Evolutionary conservation across 2,113 vertebrate species (phyloP), one percentile per base, ranked within the genome.

Genomic region (Zeus faber): DNA sequence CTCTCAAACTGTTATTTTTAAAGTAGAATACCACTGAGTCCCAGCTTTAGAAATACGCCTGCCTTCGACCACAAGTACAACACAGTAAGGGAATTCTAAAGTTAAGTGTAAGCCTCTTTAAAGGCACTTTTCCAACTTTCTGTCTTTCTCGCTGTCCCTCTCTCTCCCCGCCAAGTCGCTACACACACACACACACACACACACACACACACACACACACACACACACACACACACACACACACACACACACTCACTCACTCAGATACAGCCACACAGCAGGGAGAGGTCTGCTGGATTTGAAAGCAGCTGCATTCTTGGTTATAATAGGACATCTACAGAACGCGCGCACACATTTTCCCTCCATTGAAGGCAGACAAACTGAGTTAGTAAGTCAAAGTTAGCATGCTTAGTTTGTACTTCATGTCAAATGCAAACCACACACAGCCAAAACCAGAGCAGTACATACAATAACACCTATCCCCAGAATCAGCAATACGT

Each of bases 221-320:
- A 60, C 61, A 72, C 49, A 72, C 35, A 43, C 49, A 57, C 60
- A 64, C 63, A 59, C 29, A 20, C 44, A 47, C 46, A 65, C 17
- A 48, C 46, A 67, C 25, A 43, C 23, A 48, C 60, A 71, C 54
- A 52, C 35, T 41, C 21, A 33, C 7, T 20, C 25, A 24, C 44
- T n/a, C 16, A 45, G 25, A 45, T 11, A 55, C 40, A 56, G 27
- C n/a, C 53, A 20, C 45, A 33, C 48, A 10, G 62, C n/a, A 48
- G 81, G 69, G 61, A 84, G 81, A 84, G 74, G 67, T 78, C 81
- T 85, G 59, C 65, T 82, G 78, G 69, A 75, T 74, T 78, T 26
- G 47, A 72, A 59, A 58, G 62, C 29, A 33, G 31, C 56, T 71
- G 73, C 79, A 87, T 87, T 87, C 82, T 73, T 77, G 61, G 54